Evolutionary conservation across 2,113 vertebrate genomes (phyloP).

Genomic region (Pipra filicauda): DNA sequence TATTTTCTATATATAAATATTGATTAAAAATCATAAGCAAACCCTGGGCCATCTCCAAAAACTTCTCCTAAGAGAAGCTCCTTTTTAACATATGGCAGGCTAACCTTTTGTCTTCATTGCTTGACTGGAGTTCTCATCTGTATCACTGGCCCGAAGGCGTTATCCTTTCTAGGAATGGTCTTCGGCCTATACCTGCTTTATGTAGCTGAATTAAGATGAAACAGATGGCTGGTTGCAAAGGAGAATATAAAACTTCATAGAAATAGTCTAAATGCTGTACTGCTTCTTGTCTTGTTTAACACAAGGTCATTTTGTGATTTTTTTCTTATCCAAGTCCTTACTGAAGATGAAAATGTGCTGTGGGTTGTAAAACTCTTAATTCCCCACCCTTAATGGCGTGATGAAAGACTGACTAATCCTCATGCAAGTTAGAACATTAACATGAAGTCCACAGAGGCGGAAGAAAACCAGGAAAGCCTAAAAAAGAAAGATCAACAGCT

Average conservation of each 20-base stretch:
- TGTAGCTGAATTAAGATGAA: background rate
- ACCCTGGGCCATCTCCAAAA: background rate
- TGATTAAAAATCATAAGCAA: background rate
- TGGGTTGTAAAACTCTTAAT: slow-evolving; percentile 45
- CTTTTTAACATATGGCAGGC: background rate
- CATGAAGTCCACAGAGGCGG: background rate
- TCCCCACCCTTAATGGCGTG: slow-evolving; percentile 10
- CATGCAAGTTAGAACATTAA: slow-evolving; percentile 7
- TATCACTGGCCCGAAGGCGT: background rate
- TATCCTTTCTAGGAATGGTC: slow-evolving; percentile 30
- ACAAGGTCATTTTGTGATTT: background rate
- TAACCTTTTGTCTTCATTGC: background rate
- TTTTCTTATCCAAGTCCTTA: background rate
- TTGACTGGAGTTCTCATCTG: background rate
- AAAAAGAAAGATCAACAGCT: slow-evolving; percentile 30
- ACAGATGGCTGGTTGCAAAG: slow-evolving; percentile 6
- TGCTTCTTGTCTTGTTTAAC: background rate
- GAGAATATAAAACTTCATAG: background rate
- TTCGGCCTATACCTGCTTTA: background rate
- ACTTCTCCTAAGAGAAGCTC: background rate
- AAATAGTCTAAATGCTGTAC: background rate
- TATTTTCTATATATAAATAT: background rate
- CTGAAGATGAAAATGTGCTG: background rate
- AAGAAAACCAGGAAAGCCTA: background rate
- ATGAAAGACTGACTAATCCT: slow-evolving; percentile 29